phyloP scores from a whole-genome alignment of 2,113 vertebrate genomes.

The Girardinichthys multiradiatus region DNA sequence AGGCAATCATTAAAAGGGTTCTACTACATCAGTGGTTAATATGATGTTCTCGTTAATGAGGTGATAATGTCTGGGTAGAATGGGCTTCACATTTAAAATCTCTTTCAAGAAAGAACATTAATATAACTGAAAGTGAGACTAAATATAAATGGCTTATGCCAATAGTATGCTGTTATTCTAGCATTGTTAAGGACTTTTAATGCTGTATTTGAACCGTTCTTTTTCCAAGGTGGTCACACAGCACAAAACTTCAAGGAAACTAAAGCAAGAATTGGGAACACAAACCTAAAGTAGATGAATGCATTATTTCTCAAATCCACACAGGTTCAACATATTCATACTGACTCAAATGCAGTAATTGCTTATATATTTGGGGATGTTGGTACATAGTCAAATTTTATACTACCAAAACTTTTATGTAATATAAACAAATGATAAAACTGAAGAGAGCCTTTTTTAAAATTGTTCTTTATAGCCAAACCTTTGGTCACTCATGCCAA shows the following conservation, averaged over 20 bases:
- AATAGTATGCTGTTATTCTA: neutral
- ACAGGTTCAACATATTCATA: no score
- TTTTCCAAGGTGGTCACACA: neutral
- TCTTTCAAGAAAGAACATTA: neutral
- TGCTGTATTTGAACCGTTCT: neutral
- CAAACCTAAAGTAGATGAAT: neutral
- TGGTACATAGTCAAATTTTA: no score
- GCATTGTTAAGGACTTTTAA: neutral
- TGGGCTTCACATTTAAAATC: neutral
- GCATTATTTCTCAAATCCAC: no score
- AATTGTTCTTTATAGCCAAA: no score
- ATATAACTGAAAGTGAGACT: neutral
- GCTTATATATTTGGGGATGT: no score
- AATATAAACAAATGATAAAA: no score
- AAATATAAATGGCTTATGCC: neutral
- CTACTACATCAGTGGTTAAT: conserved; percentile 4
- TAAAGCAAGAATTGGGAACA: neutral
- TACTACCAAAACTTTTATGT: no score
- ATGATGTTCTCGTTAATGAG: neutral
- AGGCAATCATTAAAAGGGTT: conserved; percentile 31
- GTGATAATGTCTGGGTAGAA: neutral
- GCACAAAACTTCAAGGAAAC: neutral
- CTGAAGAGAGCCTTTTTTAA: no score
- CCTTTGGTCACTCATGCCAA: no score
- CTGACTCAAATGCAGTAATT: no score